Evolutionary conservation across 2,888 invertebrate species (phyloP), one percentile per base, ranked within the genome.

Genomic region (Apocheima hispidaria): DNA sequence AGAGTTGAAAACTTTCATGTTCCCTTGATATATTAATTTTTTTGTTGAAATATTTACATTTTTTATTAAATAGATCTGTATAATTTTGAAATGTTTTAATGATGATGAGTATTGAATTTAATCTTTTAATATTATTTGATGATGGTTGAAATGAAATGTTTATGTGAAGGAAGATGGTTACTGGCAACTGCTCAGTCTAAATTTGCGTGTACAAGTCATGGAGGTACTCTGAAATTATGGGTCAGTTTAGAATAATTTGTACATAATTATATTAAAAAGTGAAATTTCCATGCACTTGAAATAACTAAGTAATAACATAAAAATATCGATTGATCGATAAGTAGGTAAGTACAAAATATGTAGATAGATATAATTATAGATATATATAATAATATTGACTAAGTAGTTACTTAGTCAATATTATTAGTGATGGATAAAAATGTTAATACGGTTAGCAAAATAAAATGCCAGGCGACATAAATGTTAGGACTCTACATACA

Each of bases 1-100:
- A 38, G 48, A 7, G 26, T 7, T 26, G 26, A 26, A 40, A n/a
- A 40, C 38, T 28, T 44, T 21, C 44, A 44, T 41, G 49, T 18
- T 44, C 21, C 20, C 16, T 52, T 30, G 10, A 40, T 16, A 49
- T 21, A 28, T 28, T 18, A 21, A 2, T 2, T 36, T 23, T 28
- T 35, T 38, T 40, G 40, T 41, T 41, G 18, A 26, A 43, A 36
- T 55, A 60, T 50, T 36, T 44, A 52, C 59, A 63, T 35, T 33
- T 51, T 56, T 16, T 44, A 33, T 46, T 70, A 70, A 70, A 77
- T 74, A 86, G 87, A 87, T 87, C 87, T 86, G 87, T 86, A 86
- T 86, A 84, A 68, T 77, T 71, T 74, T 68, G 70, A 66, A 67
- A 68, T 63, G 60, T 53, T 64, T 63, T 63, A n/a, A n/a, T n/a